Conservation (phyloP, 2,113 vertebrate species). For the Etheostoma spectabile region DNA sequence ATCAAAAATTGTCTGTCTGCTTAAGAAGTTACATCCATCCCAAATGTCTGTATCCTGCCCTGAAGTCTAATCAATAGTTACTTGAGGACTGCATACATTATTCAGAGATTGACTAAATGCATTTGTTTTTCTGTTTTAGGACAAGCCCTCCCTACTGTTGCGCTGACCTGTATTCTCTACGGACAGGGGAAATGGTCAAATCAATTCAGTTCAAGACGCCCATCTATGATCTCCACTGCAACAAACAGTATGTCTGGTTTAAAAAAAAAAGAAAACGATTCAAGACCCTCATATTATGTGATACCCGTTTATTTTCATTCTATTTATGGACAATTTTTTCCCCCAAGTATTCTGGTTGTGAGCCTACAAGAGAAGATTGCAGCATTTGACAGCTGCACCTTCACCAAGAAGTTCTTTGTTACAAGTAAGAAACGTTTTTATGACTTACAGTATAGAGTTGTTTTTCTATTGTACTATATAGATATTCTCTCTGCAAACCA, state of each 20-base stretch:
- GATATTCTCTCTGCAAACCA: background rate
- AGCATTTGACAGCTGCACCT: slow-evolving; percentile 98
- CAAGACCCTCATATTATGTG: background rate
- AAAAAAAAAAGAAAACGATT: background rate
- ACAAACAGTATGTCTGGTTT: slow-evolving; percentile 88
- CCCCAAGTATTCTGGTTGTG: slow-evolving; percentile 92
- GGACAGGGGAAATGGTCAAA: slow-evolving; percentile 97
- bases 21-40: background rate
- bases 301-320: background rate
- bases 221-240: slow-evolving; percentile 97
- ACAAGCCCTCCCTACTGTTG: slow-evolving; percentile 96
- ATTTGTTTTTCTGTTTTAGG: slow-evolving; percentile 73
- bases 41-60: background rate
- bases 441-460: background rate
- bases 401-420: slow-evolving; percentile 98
- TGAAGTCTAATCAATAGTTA: slow-evolving; percentile 7
- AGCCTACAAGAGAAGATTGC: slow-evolving; percentile 98
- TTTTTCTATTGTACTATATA: background rate
- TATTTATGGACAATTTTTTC: background rate
- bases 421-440: slow-evolving; percentile 88
- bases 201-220: slow-evolving; percentile 99
- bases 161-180: slow-evolving; percentile 94
- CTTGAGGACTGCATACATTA: background rate
- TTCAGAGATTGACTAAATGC: background rate
- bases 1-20: background rate